Conservation (phyloP, 1,140 invertebrate species). For the Drosophila trapezifrons region DNA sequence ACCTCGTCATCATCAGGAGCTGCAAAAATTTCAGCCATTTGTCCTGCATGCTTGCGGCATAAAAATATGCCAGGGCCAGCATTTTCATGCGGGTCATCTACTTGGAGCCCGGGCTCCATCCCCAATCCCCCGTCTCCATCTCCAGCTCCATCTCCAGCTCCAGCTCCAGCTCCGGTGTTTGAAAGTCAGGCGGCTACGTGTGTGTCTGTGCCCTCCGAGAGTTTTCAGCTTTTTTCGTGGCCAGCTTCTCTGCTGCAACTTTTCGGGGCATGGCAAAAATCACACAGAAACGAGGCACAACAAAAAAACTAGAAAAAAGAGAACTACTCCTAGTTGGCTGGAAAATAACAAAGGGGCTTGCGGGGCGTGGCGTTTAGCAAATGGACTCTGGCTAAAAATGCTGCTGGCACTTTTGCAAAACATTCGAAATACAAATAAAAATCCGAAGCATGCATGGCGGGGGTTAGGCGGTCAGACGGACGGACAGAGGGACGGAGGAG, state of each 20-base stretch:
- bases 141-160: conserved; percentile 3
- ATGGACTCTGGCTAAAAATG: conserved; percentile 78
- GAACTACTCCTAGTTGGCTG: conserved; percentile 49
- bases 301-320: conserved; percentile 45
- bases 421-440: conserved; percentile 82
- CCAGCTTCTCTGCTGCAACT: conserved; percentile 54
- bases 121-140: conserved; percentile 32
- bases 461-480: neutral
- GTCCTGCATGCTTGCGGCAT: conserved; percentile 82
- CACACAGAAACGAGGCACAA: conserved; percentile 52
- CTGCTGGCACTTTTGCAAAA: conserved; percentile 81
- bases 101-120: conserved; percentile 28
- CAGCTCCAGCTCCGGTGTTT: conserved; percentile 49
- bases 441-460: conserved; percentile 56
- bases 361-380: conserved; percentile 58
- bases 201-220: conserved; percentile 52
- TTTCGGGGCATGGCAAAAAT: conserved; percentile 68
- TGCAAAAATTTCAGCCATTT: conserved; percentile 82
- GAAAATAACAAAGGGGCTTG: conserved; percentile 29
- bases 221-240: conserved; percentile 38
- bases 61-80: conserved; percentile 82
- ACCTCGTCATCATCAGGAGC: conserved; percentile 76
- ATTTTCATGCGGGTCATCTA: conserved; percentile 82
- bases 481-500: neutral
- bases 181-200: conserved; percentile 66